These are phyloP conservation scores for Horisme vitalbata DNA, from an alignment of 2,888 invertebrate genomes.

Conservation along the genomic window DNA sequence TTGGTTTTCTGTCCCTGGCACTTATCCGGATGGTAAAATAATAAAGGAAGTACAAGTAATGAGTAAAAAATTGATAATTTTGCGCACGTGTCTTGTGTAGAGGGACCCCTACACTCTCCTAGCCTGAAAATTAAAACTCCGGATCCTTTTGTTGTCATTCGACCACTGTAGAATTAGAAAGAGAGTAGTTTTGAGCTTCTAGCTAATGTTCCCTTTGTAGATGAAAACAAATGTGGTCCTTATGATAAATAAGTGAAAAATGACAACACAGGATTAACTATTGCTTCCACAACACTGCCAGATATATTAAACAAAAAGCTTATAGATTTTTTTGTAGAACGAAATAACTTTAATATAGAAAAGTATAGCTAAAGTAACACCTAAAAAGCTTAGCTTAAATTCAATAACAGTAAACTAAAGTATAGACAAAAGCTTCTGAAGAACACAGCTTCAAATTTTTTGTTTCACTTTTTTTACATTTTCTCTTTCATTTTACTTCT, in stretches of 20 bases:
- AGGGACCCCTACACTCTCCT: conserved; percentile 69
- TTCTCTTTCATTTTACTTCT: conserved; percentile 25
- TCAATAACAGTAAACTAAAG: conserved; percentile 25
- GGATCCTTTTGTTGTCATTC: conserved; percentile 66
- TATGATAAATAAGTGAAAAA: conserved; percentile 37
- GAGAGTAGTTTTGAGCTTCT: conserved; percentile 57
- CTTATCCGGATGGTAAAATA: conserved; percentile 64
- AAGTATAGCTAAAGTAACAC: conserved; percentile 48
- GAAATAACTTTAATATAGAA: conserved; percentile 42
- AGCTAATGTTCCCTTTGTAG: conserved; percentile 46
- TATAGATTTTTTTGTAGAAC: conserved; percentile 50
- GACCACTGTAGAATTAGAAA: conserved; percentile 62
- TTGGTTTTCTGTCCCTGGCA: conserved; percentile 76
- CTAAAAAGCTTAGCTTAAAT: conserved; percentile 44
- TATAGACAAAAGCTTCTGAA: conserved; percentile 35
- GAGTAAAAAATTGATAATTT: conserved; percentile 74
- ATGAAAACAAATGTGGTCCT: conserved; percentile 25
- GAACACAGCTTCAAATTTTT: conserved; percentile 44
- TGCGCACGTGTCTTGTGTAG: conserved; percentile 80
- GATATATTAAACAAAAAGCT: conserved; percentile 55
- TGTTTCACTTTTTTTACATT: conserved; percentile 37
- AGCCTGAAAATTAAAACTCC: conserved; percentile 54
- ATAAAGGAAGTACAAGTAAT: conserved; percentile 82
- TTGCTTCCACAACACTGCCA: conserved; percentile 66
- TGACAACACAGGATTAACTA: conserved; percentile 56